phyloP scores from a whole-genome alignment of 1,140 invertebrate genomes.

The Euschistus heros region DNA sequence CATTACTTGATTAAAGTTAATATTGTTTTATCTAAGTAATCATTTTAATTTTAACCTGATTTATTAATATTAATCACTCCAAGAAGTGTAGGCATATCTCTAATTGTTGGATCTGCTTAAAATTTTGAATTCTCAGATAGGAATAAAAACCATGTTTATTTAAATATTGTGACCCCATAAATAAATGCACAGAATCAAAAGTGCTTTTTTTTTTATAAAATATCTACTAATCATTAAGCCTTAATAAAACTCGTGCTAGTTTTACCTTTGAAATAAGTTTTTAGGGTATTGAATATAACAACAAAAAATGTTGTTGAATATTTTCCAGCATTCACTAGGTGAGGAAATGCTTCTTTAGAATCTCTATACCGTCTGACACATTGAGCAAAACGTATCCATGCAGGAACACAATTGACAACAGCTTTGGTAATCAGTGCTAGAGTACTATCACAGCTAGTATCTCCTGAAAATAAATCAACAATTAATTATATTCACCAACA shows the following conservation, averaged over 20 bases:
- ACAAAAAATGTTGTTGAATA: slow-evolving; percentile 73
- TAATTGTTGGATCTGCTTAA: too few species aligned
- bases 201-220: background rate
- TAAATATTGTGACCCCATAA: too few species aligned
- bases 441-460: slow-evolving; percentile 12
- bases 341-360: slow-evolving; percentile 52
- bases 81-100: too few species aligned
- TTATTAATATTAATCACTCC: too few species aligned
- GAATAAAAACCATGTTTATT: too few species aligned
- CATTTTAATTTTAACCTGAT: too few species aligned
- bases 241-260: too few species aligned
- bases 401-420: slow-evolving; percentile 64
- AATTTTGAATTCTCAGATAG: too few species aligned
- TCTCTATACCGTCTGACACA: slow-evolving; percentile 65
- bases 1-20: too few species aligned
- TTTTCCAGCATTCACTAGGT: slow-evolving; percentile 70
- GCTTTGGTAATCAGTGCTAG: slow-evolving; percentile 23
- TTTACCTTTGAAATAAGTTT: slow-evolving; percentile 42
- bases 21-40: too few species aligned
- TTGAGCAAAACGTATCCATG: slow-evolving; percentile 80
- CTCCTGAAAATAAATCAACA: background rate
- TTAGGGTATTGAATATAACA: slow-evolving; percentile 52
- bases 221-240: background rate
- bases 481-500: background rate
- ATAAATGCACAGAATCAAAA: too few species aligned